Base-by-base conservation (phyloP, 2,113 vertebrate species). In the Pomatostomus ruficeps region DNA sequence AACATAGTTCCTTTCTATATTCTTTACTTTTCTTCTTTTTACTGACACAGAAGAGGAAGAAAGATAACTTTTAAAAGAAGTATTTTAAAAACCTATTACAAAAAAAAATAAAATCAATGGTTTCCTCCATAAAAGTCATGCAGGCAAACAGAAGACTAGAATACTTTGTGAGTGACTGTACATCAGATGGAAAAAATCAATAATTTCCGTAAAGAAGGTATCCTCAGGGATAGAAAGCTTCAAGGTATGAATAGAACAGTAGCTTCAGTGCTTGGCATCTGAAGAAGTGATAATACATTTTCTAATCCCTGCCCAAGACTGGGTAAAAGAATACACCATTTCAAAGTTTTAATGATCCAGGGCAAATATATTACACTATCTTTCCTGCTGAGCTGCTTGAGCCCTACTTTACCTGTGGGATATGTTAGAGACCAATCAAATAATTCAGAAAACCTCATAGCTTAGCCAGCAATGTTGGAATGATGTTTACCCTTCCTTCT, bases 181-280 rank as follows among this genome's bases (percentile, higher is more conserved):
- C 42, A 94, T 67, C 54, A 96, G 84, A 93, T 83, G 76, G 23
- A 52, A 95, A 91, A 92, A 97, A 96, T 97, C 95, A 96, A 95
- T 94, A 92, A 49, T 81, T 94, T 59, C 91, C 1, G 8, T 95
- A 97, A 97, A 80, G 86, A 66, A 67, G 3, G 42, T 70, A 66
- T 97, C 78, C 83, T 95, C 63, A 88, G 65, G 77, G 91, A 97
- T 14, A 66, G 63, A 95, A 87, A 82, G 45, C 46, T 94, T 85
- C 62, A 91, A 96, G 31, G 49, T 78, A 72, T 36, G 51, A 95
- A 91, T 62, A 84, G 83, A 95, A 93, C 66, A 94, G 45, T 42
- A 80, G 46, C 62, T 96, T 85, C 63, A 63, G 61, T 49, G 38
- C 21, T 54, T 85, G 61, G 40, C 46, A 76, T 92, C 67, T 94